phyloP scores from a whole-genome alignment of 2,888 invertebrate genomes.

The Branchellion lobata region DNA sequence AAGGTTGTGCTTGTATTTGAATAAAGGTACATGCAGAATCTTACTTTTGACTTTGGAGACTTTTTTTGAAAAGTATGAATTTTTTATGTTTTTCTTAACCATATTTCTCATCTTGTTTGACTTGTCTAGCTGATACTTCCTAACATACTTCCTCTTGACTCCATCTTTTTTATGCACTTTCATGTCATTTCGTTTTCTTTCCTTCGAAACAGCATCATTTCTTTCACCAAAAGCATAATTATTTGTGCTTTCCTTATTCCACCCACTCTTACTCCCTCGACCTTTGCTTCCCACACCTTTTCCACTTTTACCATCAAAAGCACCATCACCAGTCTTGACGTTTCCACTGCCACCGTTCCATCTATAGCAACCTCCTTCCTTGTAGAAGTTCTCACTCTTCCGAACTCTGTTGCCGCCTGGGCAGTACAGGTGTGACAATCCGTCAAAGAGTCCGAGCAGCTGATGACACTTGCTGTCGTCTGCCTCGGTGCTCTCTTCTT shows the following conservation, averaged over 20 bases:
- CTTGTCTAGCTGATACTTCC: background rate
- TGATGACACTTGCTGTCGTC: slow-evolving; percentile 11
- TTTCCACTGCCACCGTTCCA: background rate
- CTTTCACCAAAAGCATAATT: no score
- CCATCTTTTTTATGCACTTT: background rate
- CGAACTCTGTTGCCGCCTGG: slow-evolving; percentile 32
- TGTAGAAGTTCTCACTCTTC: slow-evolving; percentile 43
- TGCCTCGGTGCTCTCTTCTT: background rate
- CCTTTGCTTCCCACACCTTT: background rate
- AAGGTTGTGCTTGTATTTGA: no score
- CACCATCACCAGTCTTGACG: background rate
- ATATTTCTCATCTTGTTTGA: background rate
- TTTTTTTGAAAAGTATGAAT: background rate
- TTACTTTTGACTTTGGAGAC: background rate
- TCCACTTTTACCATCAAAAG: background rate
- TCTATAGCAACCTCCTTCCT: slow-evolving; percentile 1
- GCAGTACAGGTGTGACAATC: slow-evolving; percentile 47
- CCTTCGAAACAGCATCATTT: no score
- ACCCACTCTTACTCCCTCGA: background rate
- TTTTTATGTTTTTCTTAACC: background rate
- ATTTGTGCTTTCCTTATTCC: no score
- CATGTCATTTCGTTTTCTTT: no score
- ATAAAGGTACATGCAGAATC: no score
- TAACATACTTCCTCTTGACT: background rate
- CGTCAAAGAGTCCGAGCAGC: slow-evolving; percentile 43